Conservation (phyloP, 2,888 invertebrate genomes). For the Macrophya annulata region DNA sequence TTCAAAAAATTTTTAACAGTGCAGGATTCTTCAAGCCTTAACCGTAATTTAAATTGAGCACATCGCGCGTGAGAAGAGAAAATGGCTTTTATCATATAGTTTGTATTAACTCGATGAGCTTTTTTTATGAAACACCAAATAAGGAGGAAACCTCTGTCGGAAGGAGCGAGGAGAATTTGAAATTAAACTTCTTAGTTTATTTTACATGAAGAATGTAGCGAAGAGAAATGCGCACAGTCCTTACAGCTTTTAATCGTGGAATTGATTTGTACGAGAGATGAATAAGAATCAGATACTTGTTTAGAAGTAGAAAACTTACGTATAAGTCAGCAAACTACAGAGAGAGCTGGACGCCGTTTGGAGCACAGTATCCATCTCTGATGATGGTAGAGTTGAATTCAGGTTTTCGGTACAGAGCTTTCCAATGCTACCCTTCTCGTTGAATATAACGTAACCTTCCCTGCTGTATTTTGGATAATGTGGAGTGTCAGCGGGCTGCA, state of each 20-base stretch:
- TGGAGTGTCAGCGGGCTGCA: constrained; percentile 85
- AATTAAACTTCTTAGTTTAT: constrained; percentile 24
- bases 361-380: constrained; percentile 81
- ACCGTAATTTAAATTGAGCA: neutral
- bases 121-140: neutral
- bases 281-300: constrained; percentile 18
- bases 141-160: neutral
- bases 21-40: neutral
- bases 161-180: neutral
- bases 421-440: constrained; percentile 90
- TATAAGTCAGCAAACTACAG: constrained; percentile 89
- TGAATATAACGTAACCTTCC: constrained; percentile 92
- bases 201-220: neutral
- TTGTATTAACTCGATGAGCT: neutral
- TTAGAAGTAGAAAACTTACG: constrained; percentile 81
- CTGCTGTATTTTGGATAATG: constrained; percentile 86
- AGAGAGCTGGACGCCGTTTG: constrained; percentile 89
- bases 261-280: constrained; percentile 33
- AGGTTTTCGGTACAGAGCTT: constrained; percentile 92
- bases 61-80: neutral
- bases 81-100: neutral
- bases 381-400: constrained; percentile 82
- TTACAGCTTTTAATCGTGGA: neutral
- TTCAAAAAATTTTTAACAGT: neutral
- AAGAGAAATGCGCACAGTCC: neutral